Evolutionary conservation across 2,113 vertebrate genomes (phyloP), one percentile per base, ranked within the genome.

Genomic region (Leptobrachium leishanense): DNA sequence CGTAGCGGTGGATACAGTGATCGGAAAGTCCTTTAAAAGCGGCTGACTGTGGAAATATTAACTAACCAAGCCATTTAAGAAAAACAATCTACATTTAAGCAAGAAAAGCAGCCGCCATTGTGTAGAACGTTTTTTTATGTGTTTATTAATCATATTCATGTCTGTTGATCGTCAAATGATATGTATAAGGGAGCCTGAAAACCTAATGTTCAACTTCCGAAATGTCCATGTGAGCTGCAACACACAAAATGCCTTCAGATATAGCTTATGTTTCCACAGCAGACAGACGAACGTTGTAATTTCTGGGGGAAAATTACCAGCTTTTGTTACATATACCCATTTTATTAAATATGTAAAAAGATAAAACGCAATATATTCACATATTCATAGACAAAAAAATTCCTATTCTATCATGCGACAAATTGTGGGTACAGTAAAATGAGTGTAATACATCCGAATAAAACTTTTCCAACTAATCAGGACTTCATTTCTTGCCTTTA

Each of bases 331-430:
- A 93, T 93, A 90, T 91, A 88, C 84, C 88, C 92, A 31, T 90
- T 94, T 93, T 93, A 99, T 98, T 98, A 98, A 98, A 98, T 98
- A 99, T 96, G 96, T 98, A 98, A 98, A 98, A 95, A 95, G 94
- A 92, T 92, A 92, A 94, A 77, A 97, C 91, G 94, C 95, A 95
- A 96, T 94, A 97, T 98, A 98, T 98, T 97, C 96, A 98, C 96
- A 97, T 91, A 89, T 90, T 90, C 90, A 93, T 90, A 91, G 84
- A 91, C 88, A 87, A 90, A 92, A 88, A 94, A 94, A 92, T 88
- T 89, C 88, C 96, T 98, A 98, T 91, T 93, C 96, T 96, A 95
- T 94, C 98, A 99, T 99, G 98, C 98, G 90, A 96, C 96, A 95
- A 84, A 84, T 88, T 91, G 94, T 89, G 92, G 94, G 91, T 94